Percentiles rank a stretch among this genome's conserved stretches.
Evolutionary conservation across 2,888 invertebrate species (phyloP).

Genomic region (Pseudoips prasinana): DNA sequence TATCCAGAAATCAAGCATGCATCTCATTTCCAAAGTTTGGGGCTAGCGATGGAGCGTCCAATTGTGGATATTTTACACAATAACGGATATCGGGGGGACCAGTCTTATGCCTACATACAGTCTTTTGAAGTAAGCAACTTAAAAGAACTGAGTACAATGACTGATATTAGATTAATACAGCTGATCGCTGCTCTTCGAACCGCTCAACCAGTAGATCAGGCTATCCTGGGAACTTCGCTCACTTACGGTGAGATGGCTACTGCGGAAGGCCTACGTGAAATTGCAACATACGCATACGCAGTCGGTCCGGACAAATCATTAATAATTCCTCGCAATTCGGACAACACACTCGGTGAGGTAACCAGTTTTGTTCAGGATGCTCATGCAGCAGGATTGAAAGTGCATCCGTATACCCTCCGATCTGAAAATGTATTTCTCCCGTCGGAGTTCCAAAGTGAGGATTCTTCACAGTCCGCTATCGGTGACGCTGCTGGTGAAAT

Average conservation of each 20-base stretch:
- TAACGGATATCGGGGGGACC: constrained; percentile 56
- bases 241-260: constrained; percentile 69
- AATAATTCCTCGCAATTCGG: constrained; percentile 57
- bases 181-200: constrained; percentile 38
- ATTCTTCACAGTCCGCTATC: constrained; percentile 41
- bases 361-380: constrained; percentile 62
- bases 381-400: constrained; percentile 63
- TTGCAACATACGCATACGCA: constrained; percentile 65
- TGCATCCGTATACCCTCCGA: constrained; percentile 71
- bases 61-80: constrained; percentile 58
- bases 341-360: constrained; percentile 47
- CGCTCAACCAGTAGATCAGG: constrained; percentile 60
- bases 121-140: constrained; percentile 72
- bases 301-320: constrained; percentile 68
- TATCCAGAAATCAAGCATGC: constrained; percentile 71
- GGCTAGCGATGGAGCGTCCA: constrained; percentile 59
- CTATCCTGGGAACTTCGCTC: constrained; percentile 43
- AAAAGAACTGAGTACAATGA: constrained; percentile 58
- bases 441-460: constrained; percentile 51
- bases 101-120: constrained; percentile 65
- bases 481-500: constrained; percentile 61
- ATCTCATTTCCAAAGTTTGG: constrained; percentile 60
- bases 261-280: constrained; percentile 56
- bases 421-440: constrained; percentile 65
- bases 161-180: constrained; percentile 61